phyloP scores from a whole-genome alignment of 2,113 vertebrate genomes.

The Phoxinus phoxinus region DNA sequence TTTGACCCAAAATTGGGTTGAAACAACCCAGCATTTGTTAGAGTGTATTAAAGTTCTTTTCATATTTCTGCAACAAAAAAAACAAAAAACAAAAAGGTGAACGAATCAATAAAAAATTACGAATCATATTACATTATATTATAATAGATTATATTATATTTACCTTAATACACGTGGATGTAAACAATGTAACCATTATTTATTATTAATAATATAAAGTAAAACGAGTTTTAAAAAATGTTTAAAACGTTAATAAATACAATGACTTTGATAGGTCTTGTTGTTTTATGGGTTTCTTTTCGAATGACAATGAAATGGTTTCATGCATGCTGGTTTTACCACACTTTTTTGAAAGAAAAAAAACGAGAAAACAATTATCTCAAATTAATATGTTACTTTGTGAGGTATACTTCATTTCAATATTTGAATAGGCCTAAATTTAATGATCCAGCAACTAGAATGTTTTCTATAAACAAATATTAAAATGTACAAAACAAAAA shows the following conservation, averaged over 20 bases:
- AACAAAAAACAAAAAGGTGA: not conserved
- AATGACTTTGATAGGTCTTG: too few species aligned
- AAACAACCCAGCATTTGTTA: too few species aligned
- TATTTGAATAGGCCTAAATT: not conserved
- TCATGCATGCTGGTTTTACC: not conserved
- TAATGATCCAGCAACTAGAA: not conserved
- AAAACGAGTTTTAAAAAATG: not conserved
- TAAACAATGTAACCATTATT: not conserved
- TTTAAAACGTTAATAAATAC: not conserved
- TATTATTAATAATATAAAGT: not conserved
- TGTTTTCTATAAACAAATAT: not conserved
- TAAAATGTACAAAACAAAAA: too few species aligned
- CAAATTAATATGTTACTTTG: not conserved
- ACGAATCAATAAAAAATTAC: not conserved
- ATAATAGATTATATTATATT: too few species aligned
- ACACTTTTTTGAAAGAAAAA: not conserved
- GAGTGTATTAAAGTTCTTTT: not conserved
- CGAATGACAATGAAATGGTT: not conserved
- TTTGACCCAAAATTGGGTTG: too few species aligned
- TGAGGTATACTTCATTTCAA: not conserved
- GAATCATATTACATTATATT: too few species aligned
- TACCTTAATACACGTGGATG: not conserved
- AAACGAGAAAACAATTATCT: not conserved
- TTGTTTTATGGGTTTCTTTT: not conserved
- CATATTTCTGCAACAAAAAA: not conserved